Conservation (phyloP, 2,888 invertebrate genomes). For the Oxyscelio sp. region DNA sequence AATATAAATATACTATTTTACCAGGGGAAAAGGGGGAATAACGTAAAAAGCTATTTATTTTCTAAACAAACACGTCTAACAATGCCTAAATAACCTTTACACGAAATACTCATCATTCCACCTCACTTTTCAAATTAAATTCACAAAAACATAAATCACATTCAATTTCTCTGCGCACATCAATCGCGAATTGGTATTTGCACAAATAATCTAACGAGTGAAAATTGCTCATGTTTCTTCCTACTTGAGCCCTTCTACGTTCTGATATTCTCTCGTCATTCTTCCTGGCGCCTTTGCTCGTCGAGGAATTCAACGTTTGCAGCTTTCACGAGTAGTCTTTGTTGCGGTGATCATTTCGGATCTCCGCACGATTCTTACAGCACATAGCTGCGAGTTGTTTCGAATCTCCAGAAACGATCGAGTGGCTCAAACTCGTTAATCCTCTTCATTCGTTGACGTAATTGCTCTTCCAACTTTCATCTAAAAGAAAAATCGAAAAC, state of each 20-base stretch:
- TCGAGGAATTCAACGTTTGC: slow-evolving; percentile 48
- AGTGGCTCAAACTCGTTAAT: slow-evolving; percentile 24
- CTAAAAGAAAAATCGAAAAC: not conserved
- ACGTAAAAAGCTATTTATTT: too few species aligned
- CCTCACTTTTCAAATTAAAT: slow-evolving; percentile 3
- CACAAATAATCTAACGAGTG: slow-evolving; percentile 45
- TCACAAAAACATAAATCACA: slow-evolving; percentile 20
- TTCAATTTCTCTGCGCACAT: slow-evolving; percentile 24
- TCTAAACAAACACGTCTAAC: not conserved
- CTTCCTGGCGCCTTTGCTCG: slow-evolving; percentile 46
- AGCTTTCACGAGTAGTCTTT: slow-evolving; percentile 40
- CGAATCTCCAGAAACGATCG: slow-evolving; percentile 23
- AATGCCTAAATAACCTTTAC: not conserved
- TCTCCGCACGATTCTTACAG: slow-evolving; percentile 6
- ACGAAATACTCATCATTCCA: not conserved
- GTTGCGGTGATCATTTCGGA: slow-evolving; percentile 46
- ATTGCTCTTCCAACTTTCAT: not conserved
- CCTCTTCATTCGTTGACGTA: slow-evolving; percentile 1
- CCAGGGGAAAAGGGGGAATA: too few species aligned
- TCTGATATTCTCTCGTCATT: slow-evolving; percentile 58
- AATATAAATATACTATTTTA: too few species aligned
- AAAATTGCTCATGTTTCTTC: slow-evolving; percentile 39
- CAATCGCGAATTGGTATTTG: slow-evolving; percentile 34
- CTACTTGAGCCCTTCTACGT: slow-evolving; percentile 32
- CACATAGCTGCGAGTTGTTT: slow-evolving; percentile 10